These are phyloP conservation scores for Cephus rjabovi DNA, from an alignment of 2,888 invertebrate genomes.

Conservation along the genomic window DNA sequence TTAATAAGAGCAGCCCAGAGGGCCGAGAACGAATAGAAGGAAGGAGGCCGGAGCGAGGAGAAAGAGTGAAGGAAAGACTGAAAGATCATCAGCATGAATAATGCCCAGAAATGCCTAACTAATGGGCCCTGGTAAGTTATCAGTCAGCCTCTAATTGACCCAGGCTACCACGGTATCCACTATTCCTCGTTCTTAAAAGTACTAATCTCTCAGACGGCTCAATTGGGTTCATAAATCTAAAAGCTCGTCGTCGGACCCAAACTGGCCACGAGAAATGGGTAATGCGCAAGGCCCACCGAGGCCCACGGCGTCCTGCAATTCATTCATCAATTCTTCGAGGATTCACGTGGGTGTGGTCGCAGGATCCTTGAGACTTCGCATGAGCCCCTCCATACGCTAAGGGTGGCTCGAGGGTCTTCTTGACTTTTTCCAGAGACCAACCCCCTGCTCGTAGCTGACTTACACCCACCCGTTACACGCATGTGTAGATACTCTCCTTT, in stretches of 20 bases:
- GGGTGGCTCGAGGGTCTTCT: not conserved
- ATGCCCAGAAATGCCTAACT: constrained; percentile 33
- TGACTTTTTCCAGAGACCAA: not conserved
- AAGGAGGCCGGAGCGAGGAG: not conserved
- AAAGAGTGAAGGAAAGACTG: not conserved
- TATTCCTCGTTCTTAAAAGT: not conserved
- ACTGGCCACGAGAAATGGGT: not conserved
- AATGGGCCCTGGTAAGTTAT: constrained; percentile 37
- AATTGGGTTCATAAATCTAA: not conserved
- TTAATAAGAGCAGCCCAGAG: constrained; percentile 4
- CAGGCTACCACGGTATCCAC: constrained; percentile 27
- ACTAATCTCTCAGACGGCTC: not conserved
- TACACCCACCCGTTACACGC: not conserved
- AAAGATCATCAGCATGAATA: not conserved
- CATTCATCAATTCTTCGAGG: not conserved
- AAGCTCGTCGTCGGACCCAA: not conserved
- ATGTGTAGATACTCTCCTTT: not conserved
- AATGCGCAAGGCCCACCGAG: not conserved
- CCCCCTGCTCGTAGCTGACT: not conserved
- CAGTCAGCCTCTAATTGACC: constrained; percentile 34
- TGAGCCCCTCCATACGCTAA: not conserved
- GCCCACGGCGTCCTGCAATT: not conserved
- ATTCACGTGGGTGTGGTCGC: not conserved
- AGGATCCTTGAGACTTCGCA: not conserved
- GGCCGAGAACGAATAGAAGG: not conserved